Evolutionary conservation across 2,113 vertebrate species (phyloP).

Genomic region (Scalopus aquaticus): DNA sequence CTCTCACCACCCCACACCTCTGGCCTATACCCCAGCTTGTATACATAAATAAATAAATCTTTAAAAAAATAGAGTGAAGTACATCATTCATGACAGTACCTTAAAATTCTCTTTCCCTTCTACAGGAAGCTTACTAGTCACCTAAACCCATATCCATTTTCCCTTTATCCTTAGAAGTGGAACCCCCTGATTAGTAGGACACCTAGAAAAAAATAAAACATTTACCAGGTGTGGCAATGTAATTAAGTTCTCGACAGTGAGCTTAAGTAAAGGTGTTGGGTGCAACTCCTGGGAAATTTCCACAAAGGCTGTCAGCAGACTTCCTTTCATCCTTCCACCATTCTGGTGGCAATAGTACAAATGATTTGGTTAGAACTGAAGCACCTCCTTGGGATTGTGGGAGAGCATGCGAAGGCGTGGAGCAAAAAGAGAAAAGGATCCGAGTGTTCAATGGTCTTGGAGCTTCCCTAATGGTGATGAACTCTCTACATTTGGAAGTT

Average conservation of each 20-base stretch:
- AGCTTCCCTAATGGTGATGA: background rate
- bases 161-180: background rate
- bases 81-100: background rate
- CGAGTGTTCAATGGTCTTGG: background rate
- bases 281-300: background rate
- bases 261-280: background rate
- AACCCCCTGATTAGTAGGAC: background rate
- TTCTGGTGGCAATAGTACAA: background rate
- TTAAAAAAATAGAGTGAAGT: no score
- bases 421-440: background rate
- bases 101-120: background rate
- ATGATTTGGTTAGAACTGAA: background rate
- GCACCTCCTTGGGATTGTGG: background rate
- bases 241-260: background rate
- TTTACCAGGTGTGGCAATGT: background rate
- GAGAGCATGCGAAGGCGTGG: background rate
- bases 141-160: background rate
- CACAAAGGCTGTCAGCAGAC: background rate
- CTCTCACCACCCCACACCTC: no score
- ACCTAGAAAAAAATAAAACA: constrained; percentile 3
- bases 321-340: background rate
- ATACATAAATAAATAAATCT: no score
- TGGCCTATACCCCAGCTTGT: no score
- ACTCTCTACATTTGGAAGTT: background rate
- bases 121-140: background rate